phyloP scores from a whole-genome alignment of 2,888 invertebrate species.

The Platycheirus rosarum region DNA sequence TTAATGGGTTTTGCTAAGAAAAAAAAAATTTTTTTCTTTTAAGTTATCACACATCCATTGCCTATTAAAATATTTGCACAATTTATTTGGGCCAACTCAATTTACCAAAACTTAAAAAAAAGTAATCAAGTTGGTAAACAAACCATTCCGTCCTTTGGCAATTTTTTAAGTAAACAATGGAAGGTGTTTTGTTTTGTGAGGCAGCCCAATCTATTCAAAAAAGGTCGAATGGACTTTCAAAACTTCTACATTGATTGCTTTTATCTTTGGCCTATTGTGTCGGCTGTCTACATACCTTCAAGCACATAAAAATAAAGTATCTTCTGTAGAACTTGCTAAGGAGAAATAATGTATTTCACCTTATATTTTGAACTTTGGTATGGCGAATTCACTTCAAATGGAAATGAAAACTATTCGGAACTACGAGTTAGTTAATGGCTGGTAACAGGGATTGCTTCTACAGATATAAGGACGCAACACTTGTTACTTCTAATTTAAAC shows the following conservation, averaged over 20 bases:
- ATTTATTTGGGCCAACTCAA: too few relatives aligned
- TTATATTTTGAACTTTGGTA: slow-evolving; percentile 8
- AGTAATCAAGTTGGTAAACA: too few relatives aligned
- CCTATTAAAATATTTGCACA: too few relatives aligned
- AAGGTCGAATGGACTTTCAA: slow-evolving; percentile 8
- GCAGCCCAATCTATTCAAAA: slow-evolving; percentile 1
- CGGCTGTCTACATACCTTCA: slow-evolving; percentile 3
- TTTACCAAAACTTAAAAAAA: too few relatives aligned
- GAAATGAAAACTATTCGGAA: slow-evolving; percentile 6
- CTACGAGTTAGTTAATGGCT: slow-evolving; percentile 5
- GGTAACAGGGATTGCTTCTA: slow-evolving; percentile 12
- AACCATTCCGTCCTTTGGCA: slow-evolving; percentile 2
- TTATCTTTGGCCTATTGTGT: slow-evolving; percentile 6
- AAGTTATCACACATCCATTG: too few relatives aligned
- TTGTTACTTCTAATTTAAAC: too few relatives aligned
- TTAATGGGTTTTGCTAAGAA: slow-evolving; percentile 2
- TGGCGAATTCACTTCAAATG: slow-evolving; percentile 13
- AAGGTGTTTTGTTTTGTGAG: slow-evolving; percentile 26
- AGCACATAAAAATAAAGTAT: slow-evolving; percentile 17
- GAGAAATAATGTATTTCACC: not conserved
- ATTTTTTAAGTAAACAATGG: slow-evolving; percentile 17
- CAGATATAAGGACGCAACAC: too few relatives aligned
- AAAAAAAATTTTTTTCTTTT: too few relatives aligned
- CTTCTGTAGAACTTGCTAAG: not conserved
- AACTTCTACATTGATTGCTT: slow-evolving; percentile 1